Evolutionary conservation across 1,140 invertebrate genomes (phyloP), one percentile per base, ranked within the genome.

Genomic region (Globodera ellingtonae): DNA sequence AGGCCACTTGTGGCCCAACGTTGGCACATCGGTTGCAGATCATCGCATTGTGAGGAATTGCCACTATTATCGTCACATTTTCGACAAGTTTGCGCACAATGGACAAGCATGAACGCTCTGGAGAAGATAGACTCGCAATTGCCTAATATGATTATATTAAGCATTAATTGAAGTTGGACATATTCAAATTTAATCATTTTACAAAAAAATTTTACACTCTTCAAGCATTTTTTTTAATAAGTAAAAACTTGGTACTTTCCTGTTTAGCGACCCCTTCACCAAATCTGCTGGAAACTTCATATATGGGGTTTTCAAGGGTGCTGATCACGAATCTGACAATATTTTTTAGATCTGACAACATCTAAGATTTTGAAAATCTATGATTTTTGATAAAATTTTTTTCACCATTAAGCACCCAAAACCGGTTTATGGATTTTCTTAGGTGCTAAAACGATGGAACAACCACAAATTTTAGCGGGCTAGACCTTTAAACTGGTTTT

Each of bases 1-100:
- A 87, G 82, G 75, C 86, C 86, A 59, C 66, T 81, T 69, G 74
- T 65, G 18, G 86, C 86, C 86, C 86, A 87, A 47, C 83, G 69
- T 7, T 72, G 70, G 75, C 86, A 87, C 86, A 84, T 87, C 6
- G 86, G 75, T 52, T 80, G 72, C 18, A 69, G 52, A 72, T 86
- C 85, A 47, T 56, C 82, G 81, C 48, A 85, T 44, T 70, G n/a
- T 35, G 67, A 2, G 21, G 67, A 13, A 47, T 35, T 47, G 35
- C 35, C 24, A 13, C 15, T 47, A 10, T 44, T 47, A 21, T 13
- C 18, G 3, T 62, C 78, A 79, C 86, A 87, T 21, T 79, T 81
- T 21, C 71, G 75, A 69, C 86, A 87, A 47, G 76, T 85, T 24
- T 66, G 56, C 35, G 86, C 74, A 76, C 86, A 87, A 78, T 88